Base-by-base conservation (phyloP, 2,888 invertebrate species). In the Plagodis pulveraria region DNA sequence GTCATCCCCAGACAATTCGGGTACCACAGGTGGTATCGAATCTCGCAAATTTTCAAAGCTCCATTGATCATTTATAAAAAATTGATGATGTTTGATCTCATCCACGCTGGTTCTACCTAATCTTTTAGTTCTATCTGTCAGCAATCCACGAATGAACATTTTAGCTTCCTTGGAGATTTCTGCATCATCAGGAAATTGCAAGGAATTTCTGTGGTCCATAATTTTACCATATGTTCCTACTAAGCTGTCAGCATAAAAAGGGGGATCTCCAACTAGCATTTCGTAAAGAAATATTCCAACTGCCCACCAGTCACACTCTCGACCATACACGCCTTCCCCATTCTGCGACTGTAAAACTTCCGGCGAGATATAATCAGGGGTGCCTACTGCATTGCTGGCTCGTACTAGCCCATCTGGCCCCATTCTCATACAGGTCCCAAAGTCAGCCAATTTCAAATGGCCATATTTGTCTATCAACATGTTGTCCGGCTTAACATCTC, bases 371-470 rank as follows among this genome's bases (percentile, higher is more conserved):
- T 99, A 99, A 89, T 99, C 99, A 7, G 99, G 99, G 6, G 99
- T 99, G 40, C 99, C 99, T 8, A 99, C 99, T 6, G 99, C 99
- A 73, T 99, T 99, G 82, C 98, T 99, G 44, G 99, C 99, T 66
- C 98, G 94, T 42, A 99, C 99, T 73, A 99, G 93, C 5, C 99
- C 99, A 87, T 99, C 98, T 70, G 94, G 93, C 72, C 99, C 98
- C 99, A 99, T 99, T 79, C 98, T 95, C 98, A 99, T 99, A 88
- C 99, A 99, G 11, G 99, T 99, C 54, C 99, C 99, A 93, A 99
- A 99, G 92, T 99, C 99, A n/a, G 99, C 99, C 74, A 99, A 91
- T 87, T 99, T 99, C 63, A 99, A 93, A 87, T 99, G 99, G 6
- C 99, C 99, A 86, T 96, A 94, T 83, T 96, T 96, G 84, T 99